Base-by-base conservation (phyloP, 2,113 vertebrate genomes). In the Siniperca knerii region DNA sequence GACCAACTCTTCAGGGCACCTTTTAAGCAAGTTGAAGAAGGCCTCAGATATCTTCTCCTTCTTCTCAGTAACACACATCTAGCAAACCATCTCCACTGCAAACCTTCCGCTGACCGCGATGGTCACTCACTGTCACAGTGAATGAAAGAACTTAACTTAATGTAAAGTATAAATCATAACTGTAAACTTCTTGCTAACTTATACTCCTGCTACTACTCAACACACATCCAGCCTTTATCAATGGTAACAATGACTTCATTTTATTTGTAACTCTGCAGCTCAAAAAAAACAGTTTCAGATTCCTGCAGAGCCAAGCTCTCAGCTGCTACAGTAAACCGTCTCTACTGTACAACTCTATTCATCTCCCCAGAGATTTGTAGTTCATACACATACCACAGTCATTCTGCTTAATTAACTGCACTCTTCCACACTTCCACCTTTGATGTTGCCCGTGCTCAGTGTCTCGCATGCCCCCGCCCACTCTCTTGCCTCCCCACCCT, bases 351-450 rank as follows among this genome's bases (percentile, higher is more conserved):
- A 10, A 16, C 81, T 86, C 68, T 5, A 0, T 50, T 42, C 4
- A 33, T 35, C 54, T 83, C 90, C 57, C 57, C 50, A 4, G 48
- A 82, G 79, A 84, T 67, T 8, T 29, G 78, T 55, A 65, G 67
- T 74, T 69, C 50, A 25, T 37, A 44, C 77, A 60, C 48, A 71
- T 35, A 77, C 62, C 62, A 2, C 65, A 55, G 81, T 68, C 90
- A 77, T 73, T 74, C 75, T 60, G 72, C 54, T 80, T 89, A 81
- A 94, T 88, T 87, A 89, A 84, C 74, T 8, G 57, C 71, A 44
- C 68, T 84, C 75, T 52, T 79, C 80, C 82, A 62, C 83, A 40
- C 74, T 77, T 64, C 29, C 80, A 81, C 40, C 83, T 94, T 93
- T 92, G 91, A 94, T 87, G 87, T 83, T 74, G 25, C 42, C 74